Conservation (phyloP, 2,113 vertebrate species). For the Vireo altiloquus region DNA sequence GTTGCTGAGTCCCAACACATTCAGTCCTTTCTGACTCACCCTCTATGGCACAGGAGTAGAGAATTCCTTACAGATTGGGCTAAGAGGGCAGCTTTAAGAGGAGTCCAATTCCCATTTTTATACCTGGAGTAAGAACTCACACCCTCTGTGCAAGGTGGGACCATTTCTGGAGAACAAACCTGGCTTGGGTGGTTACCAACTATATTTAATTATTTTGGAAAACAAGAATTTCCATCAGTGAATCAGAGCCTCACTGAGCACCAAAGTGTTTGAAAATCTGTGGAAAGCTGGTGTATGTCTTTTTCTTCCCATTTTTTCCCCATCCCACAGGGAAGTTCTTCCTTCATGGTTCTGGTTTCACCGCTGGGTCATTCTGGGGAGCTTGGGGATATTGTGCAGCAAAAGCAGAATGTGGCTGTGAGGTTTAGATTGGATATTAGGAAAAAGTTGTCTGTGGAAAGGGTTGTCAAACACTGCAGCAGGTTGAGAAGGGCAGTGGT, state of each 20-base stretch:
- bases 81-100: neutral
- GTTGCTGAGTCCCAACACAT: neutral
- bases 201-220: neutral
- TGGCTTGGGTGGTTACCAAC: fast-evolving
- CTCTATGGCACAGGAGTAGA: fast-evolving
- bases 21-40: neutral
- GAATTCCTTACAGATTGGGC: neutral
- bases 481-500: neutral
- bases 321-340: neutral
- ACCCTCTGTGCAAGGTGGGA: neutral
- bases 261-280: neutral
- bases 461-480: neutral
- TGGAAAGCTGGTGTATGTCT: neutral
- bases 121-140: neutral
- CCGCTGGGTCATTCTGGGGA: neutral
- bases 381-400: neutral
- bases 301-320: neutral
- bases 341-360: neutral
- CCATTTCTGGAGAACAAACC: neutral
- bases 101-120: neutral
- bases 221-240: neutral
- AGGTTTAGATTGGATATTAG: neutral
- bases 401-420: neutral
- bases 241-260: neutral
- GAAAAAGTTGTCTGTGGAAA: neutral